Evolutionary conservation across 2,113 vertebrate species (phyloP).

Genomic region (Tyrannus savana): DNA sequence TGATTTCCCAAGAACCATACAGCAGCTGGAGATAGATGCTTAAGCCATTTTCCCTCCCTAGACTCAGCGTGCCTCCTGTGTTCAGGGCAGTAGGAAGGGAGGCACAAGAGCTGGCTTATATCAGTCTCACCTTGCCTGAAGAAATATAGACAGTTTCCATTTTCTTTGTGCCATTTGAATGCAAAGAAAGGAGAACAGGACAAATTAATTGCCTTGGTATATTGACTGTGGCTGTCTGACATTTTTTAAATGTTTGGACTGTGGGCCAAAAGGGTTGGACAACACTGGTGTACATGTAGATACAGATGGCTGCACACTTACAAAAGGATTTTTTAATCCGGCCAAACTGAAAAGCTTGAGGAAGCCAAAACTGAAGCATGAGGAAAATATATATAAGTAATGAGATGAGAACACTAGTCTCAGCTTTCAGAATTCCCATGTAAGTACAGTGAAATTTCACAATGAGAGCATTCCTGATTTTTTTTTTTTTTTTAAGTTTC

Average conservation of each 20-base stretch:
- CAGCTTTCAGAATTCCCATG: slow-evolving; percentile 1
- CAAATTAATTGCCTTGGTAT: background rate
- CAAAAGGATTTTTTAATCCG: slow-evolving; percentile 14
- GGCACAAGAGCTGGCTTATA: background rate
- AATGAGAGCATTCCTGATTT: background rate
- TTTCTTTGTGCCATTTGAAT: background rate
- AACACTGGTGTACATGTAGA: background rate
- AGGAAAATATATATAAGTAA: slow-evolving; percentile 18
- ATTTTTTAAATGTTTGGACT: background rate
- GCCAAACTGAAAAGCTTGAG: background rate
- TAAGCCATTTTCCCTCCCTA: background rate
- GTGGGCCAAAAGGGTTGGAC: background rate
- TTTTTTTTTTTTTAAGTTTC: background rate
- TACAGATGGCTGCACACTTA: background rate
- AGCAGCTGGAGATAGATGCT: background rate
- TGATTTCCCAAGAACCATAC: background rate
- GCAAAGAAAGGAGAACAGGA: background rate
- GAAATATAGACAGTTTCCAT: background rate
- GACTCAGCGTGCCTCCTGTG: background rate
- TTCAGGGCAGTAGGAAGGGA: background rate
- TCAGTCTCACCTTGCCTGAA: background rate
- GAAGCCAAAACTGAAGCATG: background rate
- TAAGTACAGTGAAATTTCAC: slow-evolving; percentile 31
- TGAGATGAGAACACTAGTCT: background rate
- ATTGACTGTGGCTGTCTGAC: background rate